A percentile compares a stretch with the other conserved stretches of the same genome.
Evolutionary conservation across 2,888 invertebrate genomes (phyloP).

Genomic region (Acheta domesticus): DNA sequence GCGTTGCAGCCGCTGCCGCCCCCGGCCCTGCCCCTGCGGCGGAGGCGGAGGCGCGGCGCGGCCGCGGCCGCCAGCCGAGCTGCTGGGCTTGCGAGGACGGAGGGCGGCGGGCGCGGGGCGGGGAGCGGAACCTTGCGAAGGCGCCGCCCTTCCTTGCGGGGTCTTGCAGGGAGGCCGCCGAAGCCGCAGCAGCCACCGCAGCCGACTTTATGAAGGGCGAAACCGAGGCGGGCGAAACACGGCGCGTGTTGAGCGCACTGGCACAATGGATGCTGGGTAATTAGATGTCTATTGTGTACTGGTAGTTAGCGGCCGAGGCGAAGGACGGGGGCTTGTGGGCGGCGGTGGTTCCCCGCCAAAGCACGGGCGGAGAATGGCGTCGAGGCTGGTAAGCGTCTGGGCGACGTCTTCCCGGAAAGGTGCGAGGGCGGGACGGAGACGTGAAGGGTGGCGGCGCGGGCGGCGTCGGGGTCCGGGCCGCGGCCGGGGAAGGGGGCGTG

Average conservation of each 20-base stretch:
- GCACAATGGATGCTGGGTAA: neutral
- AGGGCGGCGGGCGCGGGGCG: neutral
- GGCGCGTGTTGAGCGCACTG: neutral
- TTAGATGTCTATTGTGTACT: slow-evolving; percentile 1
- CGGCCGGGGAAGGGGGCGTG: too few relatives aligned
- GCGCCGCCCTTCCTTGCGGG: neutral
- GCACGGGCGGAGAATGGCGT: neutral
- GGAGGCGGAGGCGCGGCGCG: neutral
- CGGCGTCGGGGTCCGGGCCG: too few relatives aligned
- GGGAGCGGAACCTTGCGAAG: neutral
- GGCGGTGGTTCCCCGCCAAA: neutral
- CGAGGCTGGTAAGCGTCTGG: neutral
- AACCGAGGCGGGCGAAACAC: slow-evolving; percentile 5
- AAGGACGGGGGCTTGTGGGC: neutral
- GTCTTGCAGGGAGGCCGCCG: neutral
- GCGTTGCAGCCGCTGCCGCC: too few relatives aligned
- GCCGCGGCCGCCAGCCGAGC: neutral
- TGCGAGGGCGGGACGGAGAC: neutral
- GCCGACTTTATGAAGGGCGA: slow-evolving; percentile 9
- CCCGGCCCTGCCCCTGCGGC: neutral
- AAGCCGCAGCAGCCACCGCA: slow-evolving; percentile 1
- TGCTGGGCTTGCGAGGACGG: neutral
- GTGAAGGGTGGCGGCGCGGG: neutral
- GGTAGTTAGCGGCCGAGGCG: slow-evolving; percentile 1
- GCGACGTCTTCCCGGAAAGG: neutral